Percentiles rank a stretch among this genome's conserved stretches.
Conservation (phyloP, 2,888 invertebrate genomes). For the Callyntrura sp. region DNA sequence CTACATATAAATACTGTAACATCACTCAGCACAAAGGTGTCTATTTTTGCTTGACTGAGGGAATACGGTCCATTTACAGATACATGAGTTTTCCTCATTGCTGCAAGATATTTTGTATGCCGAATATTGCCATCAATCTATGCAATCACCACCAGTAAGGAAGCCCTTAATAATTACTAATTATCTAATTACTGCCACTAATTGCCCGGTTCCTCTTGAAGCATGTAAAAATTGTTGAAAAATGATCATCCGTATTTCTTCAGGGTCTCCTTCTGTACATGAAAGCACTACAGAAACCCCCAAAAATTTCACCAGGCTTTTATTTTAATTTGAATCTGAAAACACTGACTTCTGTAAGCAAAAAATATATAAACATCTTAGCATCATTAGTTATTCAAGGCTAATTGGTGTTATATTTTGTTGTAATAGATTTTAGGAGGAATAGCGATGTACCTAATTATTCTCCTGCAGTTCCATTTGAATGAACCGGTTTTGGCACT, state of each 20-base stretch:
- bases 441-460: conserved; percentile 35
- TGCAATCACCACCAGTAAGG: neutral
- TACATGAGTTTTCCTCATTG: neutral
- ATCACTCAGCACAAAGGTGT: too few relatives aligned
- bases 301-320: conserved; percentile 24
- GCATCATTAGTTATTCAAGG: too few relatives aligned
- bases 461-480: neutral
- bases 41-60: too few relatives aligned
- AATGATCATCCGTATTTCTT: too few relatives aligned
- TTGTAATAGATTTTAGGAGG: neutral
- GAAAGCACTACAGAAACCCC: neutral
- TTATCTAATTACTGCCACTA: too few relatives aligned
- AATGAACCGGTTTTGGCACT: neutral
- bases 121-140: neutral
- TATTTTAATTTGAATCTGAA: conserved; percentile 19
- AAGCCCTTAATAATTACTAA: neutral
- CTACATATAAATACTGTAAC: too few relatives aligned
- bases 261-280: neutral
- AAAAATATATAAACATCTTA: too few relatives aligned
- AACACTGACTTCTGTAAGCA: conserved; percentile 16
- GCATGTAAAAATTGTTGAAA: too few relatives aligned
- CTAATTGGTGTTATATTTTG: neutral
- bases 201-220: too few relatives aligned
- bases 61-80: too few relatives aligned
- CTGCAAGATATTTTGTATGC: neutral